These are phyloP conservation scores for Nephrocerus scutellatus DNA, from an alignment of 2,888 invertebrate species.

Conservation along the genomic window DNA sequence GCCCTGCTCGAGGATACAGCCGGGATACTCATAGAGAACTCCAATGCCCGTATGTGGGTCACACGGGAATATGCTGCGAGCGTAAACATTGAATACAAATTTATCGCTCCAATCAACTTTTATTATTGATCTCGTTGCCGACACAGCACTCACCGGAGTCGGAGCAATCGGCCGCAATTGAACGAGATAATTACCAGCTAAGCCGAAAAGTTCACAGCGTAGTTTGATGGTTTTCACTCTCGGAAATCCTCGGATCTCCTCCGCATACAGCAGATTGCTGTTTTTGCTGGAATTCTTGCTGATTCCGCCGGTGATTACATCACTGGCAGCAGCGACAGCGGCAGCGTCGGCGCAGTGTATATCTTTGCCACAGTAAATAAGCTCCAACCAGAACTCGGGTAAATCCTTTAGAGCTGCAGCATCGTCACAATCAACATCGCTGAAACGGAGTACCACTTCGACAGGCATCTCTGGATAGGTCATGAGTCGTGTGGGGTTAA, in stretches of 20 bases:
- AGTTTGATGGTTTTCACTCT: constrained; percentile 61
- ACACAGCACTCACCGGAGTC: constrained; percentile 51
- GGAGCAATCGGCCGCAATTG: constrained; percentile 61
- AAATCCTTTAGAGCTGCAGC: constrained; percentile 45
- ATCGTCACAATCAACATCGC: constrained; percentile 58
- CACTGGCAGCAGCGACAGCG: constrained; percentile 40
- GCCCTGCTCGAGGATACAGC: constrained; percentile 68
- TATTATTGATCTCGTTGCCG: constrained; percentile 35
- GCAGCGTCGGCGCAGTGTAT: constrained; percentile 60
- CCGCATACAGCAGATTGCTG: constrained; percentile 67
- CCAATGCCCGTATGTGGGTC: constrained; percentile 66
- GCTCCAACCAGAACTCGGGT: constrained; percentile 69
- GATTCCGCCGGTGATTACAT: constrained; percentile 43
- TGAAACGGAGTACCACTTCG: constrained; percentile 67
- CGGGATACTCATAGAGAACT: constrained; percentile 77
- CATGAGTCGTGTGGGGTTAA: constrained; percentile 68
- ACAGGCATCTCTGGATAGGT: constrained; percentile 74
- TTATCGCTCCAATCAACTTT: constrained; percentile 74
- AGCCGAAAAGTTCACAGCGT: constrained; percentile 72
- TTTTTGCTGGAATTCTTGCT: constrained; percentile 46
- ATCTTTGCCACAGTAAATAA: constrained; percentile 73
- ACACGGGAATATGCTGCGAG: constrained; percentile 76
- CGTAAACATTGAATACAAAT: constrained; percentile 78
- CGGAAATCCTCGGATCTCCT: constrained; percentile 68
- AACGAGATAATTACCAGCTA: constrained; percentile 74